These are phyloP conservation scores for Lobophora halterata DNA, from an alignment of 2,888 invertebrate genomes.

Conservation along the genomic window DNA sequence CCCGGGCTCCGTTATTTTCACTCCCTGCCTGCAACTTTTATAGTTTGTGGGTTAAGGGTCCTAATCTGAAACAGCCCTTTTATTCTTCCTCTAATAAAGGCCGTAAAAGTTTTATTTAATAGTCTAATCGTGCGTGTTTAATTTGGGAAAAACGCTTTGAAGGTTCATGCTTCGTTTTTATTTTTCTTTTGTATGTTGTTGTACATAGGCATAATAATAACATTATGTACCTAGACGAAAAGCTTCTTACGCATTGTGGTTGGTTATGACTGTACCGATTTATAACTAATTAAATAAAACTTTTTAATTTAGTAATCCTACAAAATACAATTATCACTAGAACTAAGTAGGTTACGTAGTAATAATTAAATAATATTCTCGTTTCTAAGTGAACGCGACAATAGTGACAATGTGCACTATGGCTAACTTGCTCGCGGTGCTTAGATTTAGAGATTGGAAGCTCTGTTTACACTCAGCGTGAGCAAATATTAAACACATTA, in stretches of 20 bases:
- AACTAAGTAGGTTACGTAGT: conserved; percentile 1
- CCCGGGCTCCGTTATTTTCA: conserved; percentile 4
- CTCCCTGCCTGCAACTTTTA: conserved; percentile 18
- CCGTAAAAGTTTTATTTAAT: conserved; percentile 34
- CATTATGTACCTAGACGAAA: no score
- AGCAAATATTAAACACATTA: conserved; percentile 16
- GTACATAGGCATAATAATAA: no score
- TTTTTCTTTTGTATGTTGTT: background rate
- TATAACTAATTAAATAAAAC: no score
- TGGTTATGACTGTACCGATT: no score
- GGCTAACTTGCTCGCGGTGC: conserved; percentile 10
- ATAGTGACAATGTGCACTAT: conserved; percentile 8
- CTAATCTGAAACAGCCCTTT: conserved; percentile 22
- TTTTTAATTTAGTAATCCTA: no score
- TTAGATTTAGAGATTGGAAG: conserved; percentile 15
- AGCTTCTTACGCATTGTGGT: no score
- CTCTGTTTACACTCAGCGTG: conserved; percentile 13
- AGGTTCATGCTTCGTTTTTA: conserved; percentile 11
- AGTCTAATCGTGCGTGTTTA: conserved; percentile 30
- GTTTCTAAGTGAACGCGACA: conserved; percentile 1
- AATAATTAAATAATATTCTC: conserved; percentile 1
- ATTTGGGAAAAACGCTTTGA: conserved; percentile 23
- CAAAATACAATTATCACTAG: no score
- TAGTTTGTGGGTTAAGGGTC: conserved; percentile 21
- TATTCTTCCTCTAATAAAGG: conserved; percentile 27